Conservation (phyloP, 2,888 invertebrate species). For the Biston stratarius region DNA sequence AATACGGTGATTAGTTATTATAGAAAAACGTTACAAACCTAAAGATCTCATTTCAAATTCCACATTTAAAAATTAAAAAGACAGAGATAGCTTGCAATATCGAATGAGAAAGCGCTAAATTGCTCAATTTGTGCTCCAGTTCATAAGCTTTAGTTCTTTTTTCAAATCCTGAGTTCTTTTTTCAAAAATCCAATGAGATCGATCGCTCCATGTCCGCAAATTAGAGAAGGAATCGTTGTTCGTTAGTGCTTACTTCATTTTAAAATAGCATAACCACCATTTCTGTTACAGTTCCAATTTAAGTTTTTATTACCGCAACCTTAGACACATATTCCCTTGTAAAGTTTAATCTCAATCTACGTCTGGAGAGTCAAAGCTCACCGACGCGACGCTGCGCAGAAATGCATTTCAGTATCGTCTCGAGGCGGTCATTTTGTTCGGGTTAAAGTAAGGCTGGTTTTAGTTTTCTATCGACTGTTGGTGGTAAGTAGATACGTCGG, state of each 20-base stretch:
- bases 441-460: slow-evolving; percentile 37
- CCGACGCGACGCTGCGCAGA: slow-evolving; percentile 69
- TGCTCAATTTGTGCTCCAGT: slow-evolving; percentile 83
- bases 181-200: slow-evolving; percentile 85
- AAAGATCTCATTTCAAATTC: slow-evolving; percentile 64
- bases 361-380: slow-evolving; percentile 71
- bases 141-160: slow-evolving; percentile 61
- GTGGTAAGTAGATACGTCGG: neutral
- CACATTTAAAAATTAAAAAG: slow-evolving; percentile 58
- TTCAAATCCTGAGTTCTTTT: slow-evolving; percentile 68
- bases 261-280: slow-evolving; percentile 57
- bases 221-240: slow-evolving; percentile 84
- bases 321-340: slow-evolving; percentile 15
- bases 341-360: slow-evolving; percentile 67
- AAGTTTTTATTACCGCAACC: slow-evolving; percentile 10
- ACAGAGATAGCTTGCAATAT: slow-evolving; percentile 61
- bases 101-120: slow-evolving; percentile 76
- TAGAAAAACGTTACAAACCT: slow-evolving; percentile 5
- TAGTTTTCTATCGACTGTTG: neutral
- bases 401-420: slow-evolving; percentile 77
- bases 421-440: slow-evolving; percentile 67
- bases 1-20: too few relatives aligned
- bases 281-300: slow-evolving; percentile 7
- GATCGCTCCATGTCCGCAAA: slow-evolving; percentile 85
- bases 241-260: slow-evolving; percentile 64